Conservation (phyloP, 2,113 vertebrate species). For the Mormoops blainvillei region DNA sequence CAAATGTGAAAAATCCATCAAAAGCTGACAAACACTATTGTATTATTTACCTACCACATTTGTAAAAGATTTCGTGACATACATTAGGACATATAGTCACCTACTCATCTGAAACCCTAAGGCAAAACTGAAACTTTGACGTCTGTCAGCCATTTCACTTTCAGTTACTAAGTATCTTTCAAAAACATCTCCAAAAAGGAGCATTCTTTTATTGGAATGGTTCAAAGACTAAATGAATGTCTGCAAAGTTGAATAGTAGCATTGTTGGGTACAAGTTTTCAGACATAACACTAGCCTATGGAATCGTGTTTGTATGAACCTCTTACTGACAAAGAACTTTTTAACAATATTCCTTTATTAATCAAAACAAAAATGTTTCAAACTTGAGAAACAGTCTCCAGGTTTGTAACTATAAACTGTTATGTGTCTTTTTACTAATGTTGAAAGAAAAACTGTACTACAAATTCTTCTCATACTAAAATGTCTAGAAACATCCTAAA, state of each 20-base stretch:
- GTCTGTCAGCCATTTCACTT: slow-evolving; percentile 51
- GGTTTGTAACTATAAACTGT: slow-evolving; percentile 2
- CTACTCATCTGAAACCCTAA: slow-evolving; percentile 26
- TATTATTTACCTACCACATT: background rate
- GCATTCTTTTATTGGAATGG: slow-evolving; percentile 15
- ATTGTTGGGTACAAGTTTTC: slow-evolving; percentile 10
- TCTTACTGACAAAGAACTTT: slow-evolving; percentile 22
- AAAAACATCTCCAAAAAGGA: slow-evolving; percentile 1
- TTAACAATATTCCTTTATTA: slow-evolving; percentile 39
- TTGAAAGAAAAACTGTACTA: slow-evolving; percentile 1
- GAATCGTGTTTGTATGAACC: background rate
- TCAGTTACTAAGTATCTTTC: slow-evolving; percentile 29
- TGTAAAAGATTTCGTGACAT: background rate
- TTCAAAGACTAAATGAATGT: slow-evolving; percentile 7
- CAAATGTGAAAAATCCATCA: slow-evolving; percentile 5
- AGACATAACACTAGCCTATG: slow-evolving; percentile 11
- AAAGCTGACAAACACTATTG: background rate
- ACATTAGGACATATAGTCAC: background rate
- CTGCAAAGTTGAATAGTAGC: slow-evolving; percentile 21
- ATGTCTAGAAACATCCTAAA: slow-evolving; percentile 13
- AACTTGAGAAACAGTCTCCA: slow-evolving; percentile 22
- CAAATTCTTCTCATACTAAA: slow-evolving; percentile 31
- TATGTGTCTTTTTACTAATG: background rate
- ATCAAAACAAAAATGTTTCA: slow-evolving; percentile 19
- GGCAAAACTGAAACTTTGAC: slow-evolving; percentile 41